These are phyloP conservation scores for Rattus norvegicus DNA, from an alignment of 2,113 vertebrate genomes.

Conservation along the genomic window DNA sequence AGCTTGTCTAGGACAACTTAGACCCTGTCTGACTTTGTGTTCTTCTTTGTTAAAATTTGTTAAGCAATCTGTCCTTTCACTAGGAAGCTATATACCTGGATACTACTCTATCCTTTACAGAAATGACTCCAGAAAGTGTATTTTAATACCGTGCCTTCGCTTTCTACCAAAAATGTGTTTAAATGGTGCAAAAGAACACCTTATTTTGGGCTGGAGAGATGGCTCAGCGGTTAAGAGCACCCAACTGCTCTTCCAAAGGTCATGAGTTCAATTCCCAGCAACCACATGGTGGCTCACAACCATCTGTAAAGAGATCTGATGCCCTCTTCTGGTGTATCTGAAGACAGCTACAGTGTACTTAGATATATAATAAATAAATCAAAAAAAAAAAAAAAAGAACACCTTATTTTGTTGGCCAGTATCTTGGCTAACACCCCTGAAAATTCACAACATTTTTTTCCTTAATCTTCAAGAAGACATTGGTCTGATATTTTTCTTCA, in stretches of 20 bases:
- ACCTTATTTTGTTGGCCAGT: constrained; percentile 42
- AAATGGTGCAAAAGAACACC: constrained; percentile 28
- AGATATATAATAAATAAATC: no score
- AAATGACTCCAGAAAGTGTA: constrained; percentile 21
- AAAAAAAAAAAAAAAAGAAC: no score
- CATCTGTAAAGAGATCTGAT: no score
- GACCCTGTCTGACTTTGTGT: neutral
- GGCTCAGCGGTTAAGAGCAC: no score
- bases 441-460: neutral
- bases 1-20: neutral
- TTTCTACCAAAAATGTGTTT: constrained; percentile 33
- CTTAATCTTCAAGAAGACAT: neutral
- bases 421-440: constrained; percentile 33
- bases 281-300: no score
- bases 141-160: neutral
- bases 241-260: no score
- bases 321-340: no score
- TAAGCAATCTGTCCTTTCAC: neutral
- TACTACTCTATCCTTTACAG: neutral
- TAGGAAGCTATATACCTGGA: neutral
- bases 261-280: no score
- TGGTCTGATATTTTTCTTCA: neutral
- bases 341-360: no score
- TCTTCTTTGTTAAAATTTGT: constrained; percentile 37
- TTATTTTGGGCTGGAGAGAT: no score